Evolutionary conservation across 1,140 invertebrate genomes (phyloP).

Genomic region (Leptopilina clavipes): DNA sequence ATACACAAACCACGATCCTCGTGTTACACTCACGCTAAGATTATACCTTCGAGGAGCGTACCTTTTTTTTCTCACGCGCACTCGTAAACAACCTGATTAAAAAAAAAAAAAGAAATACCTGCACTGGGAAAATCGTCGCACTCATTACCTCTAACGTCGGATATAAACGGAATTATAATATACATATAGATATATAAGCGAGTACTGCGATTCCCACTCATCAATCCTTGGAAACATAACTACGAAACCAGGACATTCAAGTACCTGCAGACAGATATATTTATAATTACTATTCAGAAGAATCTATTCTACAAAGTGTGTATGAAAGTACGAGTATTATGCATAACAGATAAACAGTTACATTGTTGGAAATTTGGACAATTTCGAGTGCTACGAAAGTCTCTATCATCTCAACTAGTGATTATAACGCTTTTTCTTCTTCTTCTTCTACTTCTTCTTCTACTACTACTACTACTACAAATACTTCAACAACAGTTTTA

Average conservation of each 20-base stretch:
- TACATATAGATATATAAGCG: background rate
- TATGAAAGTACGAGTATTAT: constrained; percentile 7
- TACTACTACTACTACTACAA: background rate
- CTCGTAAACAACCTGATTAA: constrained; percentile 23
- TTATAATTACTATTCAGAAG: constrained; percentile 61
- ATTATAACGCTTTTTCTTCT: background rate
- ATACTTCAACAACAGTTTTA: too few relatives aligned
- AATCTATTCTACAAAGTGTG: constrained; percentile 31
- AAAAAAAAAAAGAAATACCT: constrained; percentile 10
- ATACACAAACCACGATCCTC: constrained; percentile 16
- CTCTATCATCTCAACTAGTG: background rate
- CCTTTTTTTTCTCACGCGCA: constrained; percentile 11
- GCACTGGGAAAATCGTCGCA: constrained; percentile 12
- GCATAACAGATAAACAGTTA: background rate
- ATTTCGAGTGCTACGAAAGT: background rate
- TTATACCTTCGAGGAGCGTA: constrained; percentile 22
- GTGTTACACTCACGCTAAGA: constrained; percentile 21
- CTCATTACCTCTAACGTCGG: constrained; percentile 16
- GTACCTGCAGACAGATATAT: constrained; percentile 72
- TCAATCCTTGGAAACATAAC: constrained; percentile 49
- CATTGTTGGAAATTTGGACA: background rate
- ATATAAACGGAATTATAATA: constrained; percentile 17
- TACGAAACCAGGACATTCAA: constrained; percentile 68
- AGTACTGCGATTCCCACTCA: constrained; percentile 41
- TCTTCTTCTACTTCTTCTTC: background rate